phyloP scores from a whole-genome alignment of 1,140 invertebrate species.

The Drosophila lacertosa region DNA sequence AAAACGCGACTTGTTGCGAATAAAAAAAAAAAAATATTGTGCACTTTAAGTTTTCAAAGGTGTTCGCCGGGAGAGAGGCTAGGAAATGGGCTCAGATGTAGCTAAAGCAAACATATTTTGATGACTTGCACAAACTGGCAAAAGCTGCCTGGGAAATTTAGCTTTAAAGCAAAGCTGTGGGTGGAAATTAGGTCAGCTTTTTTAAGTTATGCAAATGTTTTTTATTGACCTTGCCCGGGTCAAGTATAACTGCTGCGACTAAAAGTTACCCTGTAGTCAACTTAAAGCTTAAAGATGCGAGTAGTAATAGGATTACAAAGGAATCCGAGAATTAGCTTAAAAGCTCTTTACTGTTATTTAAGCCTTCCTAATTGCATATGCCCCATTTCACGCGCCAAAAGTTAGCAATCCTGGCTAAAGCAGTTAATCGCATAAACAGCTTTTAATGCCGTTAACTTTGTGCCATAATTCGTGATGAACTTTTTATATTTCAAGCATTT shows the following conservation, averaged over 20 bases:
- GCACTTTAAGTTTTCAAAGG: slow-evolving; percentile 47
- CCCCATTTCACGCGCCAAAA: no score
- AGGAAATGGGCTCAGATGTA: background rate
- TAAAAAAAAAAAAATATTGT: slow-evolving; percentile 51
- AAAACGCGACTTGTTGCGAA: slow-evolving; percentile 66
- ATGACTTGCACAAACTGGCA: slow-evolving; percentile 52
- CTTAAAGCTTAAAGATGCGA: no score
- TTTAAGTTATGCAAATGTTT: background rate
- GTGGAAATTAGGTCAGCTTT: background rate
- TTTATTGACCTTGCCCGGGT: no score
- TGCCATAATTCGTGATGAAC: slow-evolving; percentile 52
- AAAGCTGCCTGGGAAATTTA: background rate
- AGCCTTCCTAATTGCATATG: no score
- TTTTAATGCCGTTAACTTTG: slow-evolving; percentile 45
- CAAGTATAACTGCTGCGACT: no score
- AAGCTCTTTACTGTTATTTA: no score
- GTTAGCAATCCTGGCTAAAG: slow-evolving; percentile 34
- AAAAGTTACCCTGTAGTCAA: no score
- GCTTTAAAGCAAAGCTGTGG: slow-evolving; percentile 15
- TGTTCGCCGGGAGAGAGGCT: slow-evolving; percentile 14
- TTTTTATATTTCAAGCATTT: slow-evolving; percentile 15
- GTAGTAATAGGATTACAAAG: no score
- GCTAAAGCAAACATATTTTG: slow-evolving; percentile 46
- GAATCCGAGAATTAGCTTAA: no score
- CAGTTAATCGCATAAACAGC: background rate